Base-by-base conservation (phyloP, 1,140 invertebrate species). In the Aphaenogaster ashmeadi region DNA sequence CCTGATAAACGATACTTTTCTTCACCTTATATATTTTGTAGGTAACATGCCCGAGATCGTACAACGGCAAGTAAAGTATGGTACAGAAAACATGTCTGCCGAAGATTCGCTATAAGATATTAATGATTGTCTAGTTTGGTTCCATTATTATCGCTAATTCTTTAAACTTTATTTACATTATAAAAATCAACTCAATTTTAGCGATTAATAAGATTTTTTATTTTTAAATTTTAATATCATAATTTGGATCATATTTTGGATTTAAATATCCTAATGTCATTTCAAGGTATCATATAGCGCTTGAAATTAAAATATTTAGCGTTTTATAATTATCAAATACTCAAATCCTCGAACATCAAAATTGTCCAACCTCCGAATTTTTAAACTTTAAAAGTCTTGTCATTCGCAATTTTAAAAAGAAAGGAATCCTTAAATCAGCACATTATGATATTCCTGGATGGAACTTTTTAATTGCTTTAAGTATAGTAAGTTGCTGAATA, bases 1-100 rank as follows among this genome's bases (percentile, higher is more conserved):
- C 36, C 41, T 86, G 83, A 86, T 86, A 86, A 86, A 86, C 58
- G 83, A 86, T 67, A 69, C 60, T 66, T 62, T 79, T 52, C 50
- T 33, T 86, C n/a, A 84, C 33, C 41, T 27, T 58, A 81, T 64
- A 54, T 75, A 84, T 50, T 75, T 75, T 74, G 38, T 74, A 69
- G 15, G 47, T 52, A 69, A 47, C 52, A 9, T 44, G 41, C 27
- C 11, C 33, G 18, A 41, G 27, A 79, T 81, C 13, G 64, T 44
- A 3, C 8, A 66, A 38, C 13, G 6, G 78, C 13, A 9, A 56
- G 5, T 72, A 41, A 83, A 44, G 44, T 36, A 13, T 5, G 27
- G 9, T 33, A 27, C 8, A 36, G 50, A 81, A 44, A 58, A 81
- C 9, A 15, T n/a, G 27, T 64, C 60, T 36, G 15, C 8, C 15